Percentiles rank a stretch among this genome's conserved stretches.
Conservation (phyloP, 1,140 invertebrate species). For the Drosophila busckii region DNA sequence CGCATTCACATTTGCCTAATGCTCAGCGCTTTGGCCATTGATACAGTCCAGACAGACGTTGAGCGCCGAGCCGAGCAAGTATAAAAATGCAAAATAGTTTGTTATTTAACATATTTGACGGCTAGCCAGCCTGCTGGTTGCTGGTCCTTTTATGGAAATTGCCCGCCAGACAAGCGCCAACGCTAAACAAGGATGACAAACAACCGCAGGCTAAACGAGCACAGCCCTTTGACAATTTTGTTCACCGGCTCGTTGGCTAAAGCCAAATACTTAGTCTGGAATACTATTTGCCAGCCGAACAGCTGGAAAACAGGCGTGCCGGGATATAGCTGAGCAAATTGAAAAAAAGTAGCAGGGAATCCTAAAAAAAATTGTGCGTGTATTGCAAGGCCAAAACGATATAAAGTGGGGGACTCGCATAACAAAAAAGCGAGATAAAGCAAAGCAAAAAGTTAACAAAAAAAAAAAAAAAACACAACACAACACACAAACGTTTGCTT, state of each 20-base stretch:
- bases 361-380: conserved; percentile 14
- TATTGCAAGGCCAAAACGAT: conserved; percentile 47
- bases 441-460: neutral
- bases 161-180: conserved; percentile 44
- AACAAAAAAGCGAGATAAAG: neutral
- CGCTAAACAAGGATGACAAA: conserved; percentile 65
- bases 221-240: conserved; percentile 61
- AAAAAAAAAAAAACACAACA: conserved; percentile 4
- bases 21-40: conserved; percentile 40
- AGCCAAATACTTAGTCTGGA: conserved; percentile 36
- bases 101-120: conserved; percentile 75
- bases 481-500: conserved; percentile 21
- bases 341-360: conserved; percentile 44
- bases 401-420: conserved; percentile 43
- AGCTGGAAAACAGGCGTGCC: conserved; percentile 51
- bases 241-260: conserved; percentile 48
- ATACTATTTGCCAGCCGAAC: conserved; percentile 63
- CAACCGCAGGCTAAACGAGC: conserved; percentile 24
- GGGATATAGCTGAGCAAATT: conserved; percentile 56
- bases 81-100: conserved; percentile 76
- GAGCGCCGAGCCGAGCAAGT: conserved; percentile 14
- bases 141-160: conserved; percentile 53
- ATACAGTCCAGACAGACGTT: conserved; percentile 26
- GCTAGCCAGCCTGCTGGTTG: conserved; percentile 16
- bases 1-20: conserved; percentile 46